Evolutionary conservation across 23 tunicate genomes (phyloP), one percentile per base, ranked within the genome.

Genomic region (Aplidium turbinatum): DNA sequence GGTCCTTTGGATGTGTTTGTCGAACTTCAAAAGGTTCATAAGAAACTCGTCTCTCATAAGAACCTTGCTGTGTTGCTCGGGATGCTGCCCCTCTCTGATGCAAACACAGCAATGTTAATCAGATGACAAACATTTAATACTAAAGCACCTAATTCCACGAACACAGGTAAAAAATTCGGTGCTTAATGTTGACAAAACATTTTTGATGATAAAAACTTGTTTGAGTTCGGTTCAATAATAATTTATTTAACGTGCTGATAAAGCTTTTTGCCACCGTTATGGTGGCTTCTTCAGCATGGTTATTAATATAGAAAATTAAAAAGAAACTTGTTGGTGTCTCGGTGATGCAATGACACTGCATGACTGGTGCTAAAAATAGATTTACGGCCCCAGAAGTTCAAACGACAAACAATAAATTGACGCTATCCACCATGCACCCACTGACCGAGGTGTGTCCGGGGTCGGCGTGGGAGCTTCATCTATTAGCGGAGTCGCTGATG

Each of bases 31-130:
- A n/a, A 93, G 40, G 40, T 57, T 93, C 71, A 93, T 81, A 6
- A 85, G 81, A 68, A 93, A 93, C 50, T 93, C 98, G 66, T 93
- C 98, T 31, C 98, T 57, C 85, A 93, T 81, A 16, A 93, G 50
- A 31, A 48, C 85, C 75, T 86, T 85, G 81, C 79, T 80, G 51
- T 86, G 93, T n/a, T 72, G 72, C 42, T 86, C 92, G 22, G 35
- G 23, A 1, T 60, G 79, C 36, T 70, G 58, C 3, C 46, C 74
- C 26, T 73, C 66, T 1, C 71, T 58, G n/a, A n/a, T n/a, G n/a
- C n/a, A n/a, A n/a, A n/a, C n/a, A n/a, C n/a, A n/a, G n/a, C n/a
- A n/a, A n/a, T n/a, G n/a, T n/a, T n/a, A n/a, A n/a, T n/a, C n/a
- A n/a, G n/a, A 20, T 11, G n/a, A 55, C 62, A 55, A 16, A 55